A percentile compares a stretch with the other conserved stretches of the same genome.
Conservation (phyloP, 2,113 vertebrate genomes). For the Pteronura brasiliensis region DNA sequence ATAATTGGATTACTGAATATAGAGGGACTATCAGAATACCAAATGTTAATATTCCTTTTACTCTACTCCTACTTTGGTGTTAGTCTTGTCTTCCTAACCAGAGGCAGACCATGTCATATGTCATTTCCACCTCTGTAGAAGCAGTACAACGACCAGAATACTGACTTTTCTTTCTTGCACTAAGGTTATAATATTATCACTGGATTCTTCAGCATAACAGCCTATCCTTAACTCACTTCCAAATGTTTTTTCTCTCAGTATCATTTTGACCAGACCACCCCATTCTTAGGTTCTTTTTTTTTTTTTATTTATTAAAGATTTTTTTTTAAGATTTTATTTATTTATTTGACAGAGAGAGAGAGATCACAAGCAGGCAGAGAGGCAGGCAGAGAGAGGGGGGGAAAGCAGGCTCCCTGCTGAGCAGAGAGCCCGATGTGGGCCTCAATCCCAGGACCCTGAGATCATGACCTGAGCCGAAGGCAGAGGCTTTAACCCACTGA, state of each 20-base stretch:
- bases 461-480: too few species aligned
- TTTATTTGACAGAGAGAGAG: too few species aligned
- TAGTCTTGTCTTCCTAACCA: neutral
- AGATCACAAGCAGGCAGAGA: too few species aligned
- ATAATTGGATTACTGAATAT: neutral
- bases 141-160: neutral
- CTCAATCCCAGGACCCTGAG: too few species aligned
- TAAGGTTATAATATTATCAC: neutral
- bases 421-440: too few species aligned
- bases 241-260: neutral
- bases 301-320: too few species aligned
- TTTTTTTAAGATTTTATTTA: neutral
- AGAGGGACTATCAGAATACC: neutral
- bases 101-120: neutral
- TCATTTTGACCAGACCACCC: neutral
- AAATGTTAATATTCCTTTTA: neutral
- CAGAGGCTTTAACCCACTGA: too few species aligned
- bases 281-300: neutral
- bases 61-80: neutral
- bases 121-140: neutral
- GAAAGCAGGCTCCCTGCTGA: too few species aligned
- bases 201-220: neutral
- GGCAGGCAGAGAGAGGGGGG: too few species aligned
- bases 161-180: neutral
- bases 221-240: neutral